Evolutionary conservation across 2,888 invertebrate genomes (phyloP).

Genomic region (Drosophila vallismaia): DNA sequence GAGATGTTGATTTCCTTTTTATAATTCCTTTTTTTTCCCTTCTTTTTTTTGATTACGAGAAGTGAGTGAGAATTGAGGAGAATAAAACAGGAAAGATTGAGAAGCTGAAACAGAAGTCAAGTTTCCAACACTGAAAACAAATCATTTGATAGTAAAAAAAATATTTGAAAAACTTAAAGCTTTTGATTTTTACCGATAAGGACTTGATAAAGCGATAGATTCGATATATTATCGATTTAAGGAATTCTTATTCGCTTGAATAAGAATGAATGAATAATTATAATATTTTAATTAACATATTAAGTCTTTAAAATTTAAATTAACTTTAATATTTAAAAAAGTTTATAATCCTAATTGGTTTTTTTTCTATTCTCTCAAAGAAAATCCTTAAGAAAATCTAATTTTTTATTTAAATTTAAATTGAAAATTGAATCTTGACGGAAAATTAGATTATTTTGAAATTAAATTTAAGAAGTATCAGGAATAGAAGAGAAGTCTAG

Average conservation of each 20-base stretch:
- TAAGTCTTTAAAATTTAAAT: no score
- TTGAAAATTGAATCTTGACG: not conserved
- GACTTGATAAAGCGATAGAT: no score
- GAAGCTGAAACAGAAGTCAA: conserved; percentile 1
- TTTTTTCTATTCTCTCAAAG: no score
- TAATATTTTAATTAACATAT: no score
- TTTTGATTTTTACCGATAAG: not conserved
- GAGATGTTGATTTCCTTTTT: conserved; percentile 9
- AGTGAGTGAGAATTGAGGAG: conserved; percentile 3
- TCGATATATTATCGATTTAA: no score
- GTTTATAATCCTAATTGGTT: no score
- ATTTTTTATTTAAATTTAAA: not conserved
- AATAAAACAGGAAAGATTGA: not conserved
- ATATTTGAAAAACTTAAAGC: not conserved
- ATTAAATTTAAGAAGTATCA: not conserved
- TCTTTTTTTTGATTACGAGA: not conserved
- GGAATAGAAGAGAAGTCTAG: not conserved
- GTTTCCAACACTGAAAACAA: not conserved
- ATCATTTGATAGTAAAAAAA: not conserved
- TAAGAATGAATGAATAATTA: no score
- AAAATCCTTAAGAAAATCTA: not conserved
- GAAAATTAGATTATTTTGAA: conserved; percentile 1
- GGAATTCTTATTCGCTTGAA: no score
- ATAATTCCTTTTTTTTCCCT: not conserved
- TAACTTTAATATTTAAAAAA: no score